phyloP scores from a whole-genome alignment of 64 coral and sea anemone species.

The Stichodactyla helianthus region DNA sequence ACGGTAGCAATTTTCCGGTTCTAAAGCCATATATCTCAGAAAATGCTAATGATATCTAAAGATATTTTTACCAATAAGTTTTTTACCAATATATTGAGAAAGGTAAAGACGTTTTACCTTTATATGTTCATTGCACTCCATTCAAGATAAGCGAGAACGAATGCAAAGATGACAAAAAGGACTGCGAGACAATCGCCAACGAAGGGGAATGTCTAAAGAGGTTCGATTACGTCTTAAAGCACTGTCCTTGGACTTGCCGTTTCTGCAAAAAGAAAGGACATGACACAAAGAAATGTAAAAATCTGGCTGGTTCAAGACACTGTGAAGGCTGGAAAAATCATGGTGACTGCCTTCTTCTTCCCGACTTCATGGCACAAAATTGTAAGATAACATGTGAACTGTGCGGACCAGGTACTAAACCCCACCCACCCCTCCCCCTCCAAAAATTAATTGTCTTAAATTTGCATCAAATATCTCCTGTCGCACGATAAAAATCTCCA shows the following conservation, averaged over 20 bases:
- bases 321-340: not conserved
- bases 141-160: not conserved
- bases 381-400: slow-evolving; percentile 35
- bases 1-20: too few species aligned
- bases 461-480: too few species aligned
- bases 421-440: too few species aligned
- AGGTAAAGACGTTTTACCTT: not conserved
- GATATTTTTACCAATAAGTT: too few species aligned
- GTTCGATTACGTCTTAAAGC: slow-evolving; percentile 28
- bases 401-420: slow-evolving; percentile 34
- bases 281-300: not conserved
- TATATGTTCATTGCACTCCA: not conserved
- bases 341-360: slow-evolving; percentile 17
- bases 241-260: slow-evolving; percentile 54
- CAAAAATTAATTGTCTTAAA: too few species aligned
- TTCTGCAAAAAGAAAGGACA: slow-evolving; percentile 35
- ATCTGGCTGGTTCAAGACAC: not conserved
- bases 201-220: slow-evolving; percentile 24
- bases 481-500: too few species aligned
- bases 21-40: too few species aligned
- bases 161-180: not conserved
- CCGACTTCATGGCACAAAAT: slow-evolving; percentile 58
- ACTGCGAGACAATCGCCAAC: slow-evolving; percentile 10
- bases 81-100: too few species aligned
- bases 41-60: too few species aligned